phyloP scores from a whole-genome alignment of 2,113 vertebrate species.

The Petrocephalus microphthalmus region DNA sequence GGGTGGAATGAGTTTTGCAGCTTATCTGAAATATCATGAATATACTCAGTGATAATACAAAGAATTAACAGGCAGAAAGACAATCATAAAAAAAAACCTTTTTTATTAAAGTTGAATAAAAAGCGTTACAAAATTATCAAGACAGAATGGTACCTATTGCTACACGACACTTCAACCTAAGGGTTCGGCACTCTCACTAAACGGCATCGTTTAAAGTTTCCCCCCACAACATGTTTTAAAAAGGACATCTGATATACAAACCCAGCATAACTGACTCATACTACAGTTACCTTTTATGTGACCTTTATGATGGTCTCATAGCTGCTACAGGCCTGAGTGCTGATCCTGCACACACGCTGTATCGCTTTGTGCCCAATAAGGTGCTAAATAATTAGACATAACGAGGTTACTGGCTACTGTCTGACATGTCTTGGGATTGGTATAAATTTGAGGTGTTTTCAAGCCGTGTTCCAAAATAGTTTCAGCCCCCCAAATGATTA shows the following conservation, averaged over 20 bases:
- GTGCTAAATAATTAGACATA: not conserved
- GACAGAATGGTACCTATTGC: conserved; percentile 33
- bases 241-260: not conserved
- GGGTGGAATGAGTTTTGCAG: not conserved
- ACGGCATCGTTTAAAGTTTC: not conserved
- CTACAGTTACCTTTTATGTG: conserved; percentile 3
- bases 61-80: not conserved
- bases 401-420: not conserved
- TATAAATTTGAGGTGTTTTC: not conserved
- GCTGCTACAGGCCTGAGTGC: not conserved
- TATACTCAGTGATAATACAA: not conserved
- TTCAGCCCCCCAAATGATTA: not conserved
- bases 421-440: not conserved
- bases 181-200: conserved; percentile 7
- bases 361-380: not conserved
- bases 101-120: conserved; percentile 25
- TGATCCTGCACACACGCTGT: not conserved
- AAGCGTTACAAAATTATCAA: conserved; percentile 38
- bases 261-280: not conserved
- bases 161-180: conserved; percentile 25
- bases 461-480: not conserved
- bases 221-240: not conserved
- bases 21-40: not conserved
- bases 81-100: not conserved
- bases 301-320: not conserved